These are phyloP conservation scores for Bubo blakistoni DNA, from an alignment of 2,113 vertebrate species.

Conservation along the genomic window DNA sequence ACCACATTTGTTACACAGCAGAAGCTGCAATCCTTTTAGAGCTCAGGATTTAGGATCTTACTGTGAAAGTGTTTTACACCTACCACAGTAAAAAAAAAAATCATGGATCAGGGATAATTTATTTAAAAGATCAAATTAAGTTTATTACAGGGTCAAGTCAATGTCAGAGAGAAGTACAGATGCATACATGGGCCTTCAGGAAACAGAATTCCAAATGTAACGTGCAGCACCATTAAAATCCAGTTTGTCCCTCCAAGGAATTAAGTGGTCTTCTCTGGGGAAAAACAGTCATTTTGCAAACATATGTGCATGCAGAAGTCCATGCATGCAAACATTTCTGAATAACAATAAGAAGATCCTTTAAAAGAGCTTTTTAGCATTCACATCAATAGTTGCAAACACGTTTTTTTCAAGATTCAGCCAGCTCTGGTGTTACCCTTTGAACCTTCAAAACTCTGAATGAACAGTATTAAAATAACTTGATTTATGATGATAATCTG, in stretches of 20 bases:
- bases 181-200: not conserved
- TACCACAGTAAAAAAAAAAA: not conserved
- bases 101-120: not conserved
- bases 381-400: not conserved
- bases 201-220: not conserved
- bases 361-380: not conserved
- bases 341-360: not conserved
- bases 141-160: not conserved
- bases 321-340: not conserved
- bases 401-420: not conserved
- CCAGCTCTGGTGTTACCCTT: constrained; percentile 4
- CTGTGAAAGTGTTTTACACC: not conserved
- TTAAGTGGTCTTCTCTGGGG: not conserved
- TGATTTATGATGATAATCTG: constrained; percentile 12
- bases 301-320: not conserved
- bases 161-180: not conserved
- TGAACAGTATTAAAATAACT: not conserved
- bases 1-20: not conserved
- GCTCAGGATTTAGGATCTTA: not conserved
- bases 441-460: constrained; percentile 7
- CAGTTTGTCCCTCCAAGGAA: not conserved
- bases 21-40: not conserved
- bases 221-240: not conserved
- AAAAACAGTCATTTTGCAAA: not conserved
- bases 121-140: not conserved